A percentile compares a stretch with the other conserved stretches of the same genome.
Evolutionary conservation across 2,888 invertebrate species (phyloP).

Genomic region (Lasioglossum figueresi): DNA sequence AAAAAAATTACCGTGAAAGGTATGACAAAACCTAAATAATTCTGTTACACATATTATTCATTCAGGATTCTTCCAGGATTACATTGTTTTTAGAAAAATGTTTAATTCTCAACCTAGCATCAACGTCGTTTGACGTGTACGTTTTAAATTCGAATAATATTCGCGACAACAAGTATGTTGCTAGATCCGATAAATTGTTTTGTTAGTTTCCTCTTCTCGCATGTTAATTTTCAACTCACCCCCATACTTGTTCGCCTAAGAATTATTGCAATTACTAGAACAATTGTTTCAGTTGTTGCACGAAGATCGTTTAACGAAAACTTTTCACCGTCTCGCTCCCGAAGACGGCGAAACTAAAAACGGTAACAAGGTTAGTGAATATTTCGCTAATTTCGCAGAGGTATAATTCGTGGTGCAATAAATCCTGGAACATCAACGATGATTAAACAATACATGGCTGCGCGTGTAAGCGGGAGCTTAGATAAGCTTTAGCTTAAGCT

Average conservation of each 20-base stretch:
- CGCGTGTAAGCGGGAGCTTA: constrained; percentile 66
- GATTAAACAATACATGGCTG: constrained; percentile 68
- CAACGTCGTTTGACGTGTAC: not conserved
- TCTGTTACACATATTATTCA: not conserved
- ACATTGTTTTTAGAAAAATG: not conserved
- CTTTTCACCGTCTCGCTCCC: not conserved
- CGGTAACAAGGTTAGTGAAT: not conserved
- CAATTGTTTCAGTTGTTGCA: not conserved
- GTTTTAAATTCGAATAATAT: not conserved
- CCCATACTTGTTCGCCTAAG: not conserved
- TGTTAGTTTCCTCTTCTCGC: not conserved
- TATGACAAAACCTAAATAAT: not conserved
- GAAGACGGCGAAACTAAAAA: not conserved
- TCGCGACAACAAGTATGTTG: not conserved
- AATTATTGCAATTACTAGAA: not conserved
- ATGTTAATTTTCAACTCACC: not conserved
- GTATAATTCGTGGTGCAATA: constrained; percentile 52
- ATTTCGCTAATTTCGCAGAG: constrained; percentile 41
- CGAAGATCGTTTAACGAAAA: not conserved
- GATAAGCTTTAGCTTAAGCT: constrained; percentile 68
- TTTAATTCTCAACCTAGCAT: not conserved
- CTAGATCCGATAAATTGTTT: not conserved
- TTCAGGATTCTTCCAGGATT: not conserved
- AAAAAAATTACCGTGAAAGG: not conserved
- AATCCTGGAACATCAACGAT: constrained; percentile 63